Conservation (phyloP, 2,888 invertebrate species). For the Cactoblastis cactorum region DNA sequence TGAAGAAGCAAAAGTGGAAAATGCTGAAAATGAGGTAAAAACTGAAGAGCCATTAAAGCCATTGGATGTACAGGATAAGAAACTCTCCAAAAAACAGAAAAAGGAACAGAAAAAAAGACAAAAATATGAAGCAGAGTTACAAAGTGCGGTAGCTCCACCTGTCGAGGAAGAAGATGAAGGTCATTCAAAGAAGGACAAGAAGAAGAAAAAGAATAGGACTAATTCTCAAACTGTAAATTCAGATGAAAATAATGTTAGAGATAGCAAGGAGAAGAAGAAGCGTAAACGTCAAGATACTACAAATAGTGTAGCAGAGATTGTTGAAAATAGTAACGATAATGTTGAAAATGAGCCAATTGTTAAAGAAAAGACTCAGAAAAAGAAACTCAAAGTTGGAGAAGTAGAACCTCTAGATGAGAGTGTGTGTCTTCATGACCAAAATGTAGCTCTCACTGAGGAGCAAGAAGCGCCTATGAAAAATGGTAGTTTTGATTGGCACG, state of each 20-base stretch:
- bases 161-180: slow-evolving; percentile 42
- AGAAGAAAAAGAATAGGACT: slow-evolving; percentile 64
- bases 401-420: slow-evolving; percentile 53
- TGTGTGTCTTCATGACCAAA: slow-evolving; percentile 64
- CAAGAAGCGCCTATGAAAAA: slow-evolving; percentile 34
- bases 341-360: slow-evolving; percentile 32
- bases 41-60: slow-evolving; percentile 24
- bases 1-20: slow-evolving; percentile 27
- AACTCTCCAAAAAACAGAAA: slow-evolving; percentile 64
- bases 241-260: slow-evolving; percentile 33
- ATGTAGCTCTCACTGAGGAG: slow-evolving; percentile 67
- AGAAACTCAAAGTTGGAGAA: slow-evolving; percentile 55
- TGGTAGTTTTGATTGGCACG: slow-evolving; percentile 74
- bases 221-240: slow-evolving; percentile 42
- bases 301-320: slow-evolving; percentile 36
- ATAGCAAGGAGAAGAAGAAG: slow-evolving; percentile 60
- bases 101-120: slow-evolving; percentile 70
- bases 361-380: slow-evolving; percentile 49
- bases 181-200: slow-evolving; percentile 59
- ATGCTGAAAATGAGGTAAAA: slow-evolving; percentile 22
- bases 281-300: slow-evolving; percentile 65
- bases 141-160: slow-evolving; percentile 50
- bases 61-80: slow-evolving; percentile 36
- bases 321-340: slow-evolving; percentile 30
- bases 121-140: slow-evolving; percentile 69